phyloP scores from a whole-genome alignment of 2,888 invertebrate species.

The Plebejus melissa region DNA sequence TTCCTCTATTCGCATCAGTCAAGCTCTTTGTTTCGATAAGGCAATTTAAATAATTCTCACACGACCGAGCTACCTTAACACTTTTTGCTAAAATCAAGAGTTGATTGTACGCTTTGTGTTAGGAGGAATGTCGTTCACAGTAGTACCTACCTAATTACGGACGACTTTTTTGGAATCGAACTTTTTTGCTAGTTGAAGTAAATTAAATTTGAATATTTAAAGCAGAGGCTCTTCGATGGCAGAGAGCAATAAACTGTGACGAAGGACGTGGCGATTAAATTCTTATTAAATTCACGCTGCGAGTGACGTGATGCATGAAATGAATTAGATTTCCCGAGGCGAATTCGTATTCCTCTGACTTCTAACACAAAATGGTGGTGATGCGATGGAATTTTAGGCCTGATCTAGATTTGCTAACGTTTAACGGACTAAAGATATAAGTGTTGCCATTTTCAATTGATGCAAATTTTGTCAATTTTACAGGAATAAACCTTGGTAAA shows the following conservation, averaged over 20 bases:
- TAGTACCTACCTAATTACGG: conserved; percentile 12
- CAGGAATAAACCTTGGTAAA: neutral
- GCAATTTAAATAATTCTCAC: conserved; percentile 26
- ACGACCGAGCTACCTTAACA: conserved; percentile 7
- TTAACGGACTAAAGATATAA: neutral
- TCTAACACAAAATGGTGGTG: conserved; percentile 8
- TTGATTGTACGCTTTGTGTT: neutral
- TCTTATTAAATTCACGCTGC: conserved; percentile 48
- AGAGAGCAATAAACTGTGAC: conserved; percentile 38
- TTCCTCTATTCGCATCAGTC: conserved; percentile 52
- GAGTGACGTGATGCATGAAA: conserved; percentile 57
- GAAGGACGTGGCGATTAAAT: conserved; percentile 60
- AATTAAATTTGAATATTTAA: conserved; percentile 25
- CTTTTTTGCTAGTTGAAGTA: conserved; percentile 24
- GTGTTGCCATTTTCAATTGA: neutral
- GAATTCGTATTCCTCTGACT: conserved; percentile 10
- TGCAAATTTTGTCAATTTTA: neutral
- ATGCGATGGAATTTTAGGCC: conserved; percentile 14
- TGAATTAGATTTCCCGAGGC: conserved; percentile 42
- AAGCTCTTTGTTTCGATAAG: conserved; percentile 37
- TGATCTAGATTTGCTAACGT: neutral
- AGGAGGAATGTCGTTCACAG: neutral
- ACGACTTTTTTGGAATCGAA: neutral
- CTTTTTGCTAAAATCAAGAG: conserved; percentile 25
- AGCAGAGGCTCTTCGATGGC: conserved; percentile 11